Base-by-base conservation (phyloP, 1,140 invertebrate genomes). In the Drosophila pectinifera region DNA sequence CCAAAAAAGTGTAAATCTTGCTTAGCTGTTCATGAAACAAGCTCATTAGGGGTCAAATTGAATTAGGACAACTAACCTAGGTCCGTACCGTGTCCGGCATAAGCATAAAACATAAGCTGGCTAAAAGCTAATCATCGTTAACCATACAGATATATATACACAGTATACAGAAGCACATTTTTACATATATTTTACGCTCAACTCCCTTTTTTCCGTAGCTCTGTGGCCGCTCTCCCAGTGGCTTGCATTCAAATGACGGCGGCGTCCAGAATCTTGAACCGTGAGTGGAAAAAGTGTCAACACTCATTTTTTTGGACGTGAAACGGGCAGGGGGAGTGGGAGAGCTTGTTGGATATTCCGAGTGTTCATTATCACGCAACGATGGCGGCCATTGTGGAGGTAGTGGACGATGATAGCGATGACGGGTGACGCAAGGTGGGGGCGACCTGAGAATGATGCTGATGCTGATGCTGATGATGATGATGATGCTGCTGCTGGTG, bases 311-410 rank as follows among this genome's bases (percentile, higher is more conserved):
- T 64, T 54, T 62, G 49, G 42, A 41, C 16, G 34, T 24, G 49
- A 11, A 31, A 67, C 10, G 39, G 39, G 6, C 7, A 13, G 48
- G 36, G 34, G 18, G 46, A 6, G 38, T 28, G 14, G 31, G 43
- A 5, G 31, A 53, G 49, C 49, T 36, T 22, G 39, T 74, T 62
- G 69, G 43, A 53, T 75, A 39, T 65, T 75, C 46, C 45, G 46
- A 46, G 73, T 48, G 58, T 48, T 73, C 79, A 88, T 88, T 88
- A 88, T 88, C 83, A 88, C 83, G 83, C 79, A 68, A 89, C 79
- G 62, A 79, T 80, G 79, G 79, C 72, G 55, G 83, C 75, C 84
- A 88, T 77, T 77, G 75, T 76, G 73, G 83, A 73, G 45, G 80
- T 68, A 65, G 73, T 48, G 38, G 61, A 45, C 53, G 56, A 34